Evolutionary conservation across 2,888 invertebrate genomes (phyloP).

Genomic region (Chloroclysta siterata): DNA sequence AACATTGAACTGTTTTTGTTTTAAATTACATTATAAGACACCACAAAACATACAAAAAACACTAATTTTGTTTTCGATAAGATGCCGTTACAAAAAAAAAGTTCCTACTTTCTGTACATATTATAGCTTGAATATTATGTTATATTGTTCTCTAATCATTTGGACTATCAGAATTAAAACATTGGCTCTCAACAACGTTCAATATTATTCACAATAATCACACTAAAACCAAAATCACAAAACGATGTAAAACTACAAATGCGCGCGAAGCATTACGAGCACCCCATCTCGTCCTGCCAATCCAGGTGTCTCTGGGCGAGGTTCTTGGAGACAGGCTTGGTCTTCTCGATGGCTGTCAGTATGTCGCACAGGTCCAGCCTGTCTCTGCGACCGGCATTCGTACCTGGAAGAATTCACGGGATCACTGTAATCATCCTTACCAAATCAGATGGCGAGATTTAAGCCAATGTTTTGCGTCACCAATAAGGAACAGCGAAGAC

Average conservation of each 20-base stretch:
- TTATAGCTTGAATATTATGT: too few relatives aligned
- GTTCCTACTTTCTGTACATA: too few relatives aligned
- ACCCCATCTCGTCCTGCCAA: conserved; percentile 88
- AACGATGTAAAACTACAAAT: neutral
- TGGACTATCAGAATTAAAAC: neutral
- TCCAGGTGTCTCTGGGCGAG: conserved; percentile 83
- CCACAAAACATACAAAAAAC: too few relatives aligned
- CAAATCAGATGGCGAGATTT: neutral
- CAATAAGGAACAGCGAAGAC: too few relatives aligned
- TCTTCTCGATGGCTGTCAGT: conserved; percentile 79
- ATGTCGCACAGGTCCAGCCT: conserved; percentile 73
- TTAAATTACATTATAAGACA: too few relatives aligned
- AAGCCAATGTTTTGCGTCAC: too few relatives aligned
- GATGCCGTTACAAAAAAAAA: too few relatives aligned
- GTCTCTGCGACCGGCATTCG: conserved; percentile 65
- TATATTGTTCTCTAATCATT: neutral
- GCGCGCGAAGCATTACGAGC: conserved; percentile 59
- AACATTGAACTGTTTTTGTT: too few relatives aligned
- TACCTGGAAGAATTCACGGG: conserved; percentile 42
- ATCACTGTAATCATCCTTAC: too few relatives aligned
- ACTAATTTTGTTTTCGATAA: too few relatives aligned
- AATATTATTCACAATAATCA: conserved; percentile 6
- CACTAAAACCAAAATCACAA: conserved; percentile 14
- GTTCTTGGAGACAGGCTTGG: conserved; percentile 85
- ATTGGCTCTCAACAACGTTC: neutral